A percentile compares a stretch with the other conserved stretches of the same genome.
These are phyloP conservation scores for Saccostrea glomerata DNA, from an alignment of 1,140 invertebrate species.

Conservation along the genomic window DNA sequence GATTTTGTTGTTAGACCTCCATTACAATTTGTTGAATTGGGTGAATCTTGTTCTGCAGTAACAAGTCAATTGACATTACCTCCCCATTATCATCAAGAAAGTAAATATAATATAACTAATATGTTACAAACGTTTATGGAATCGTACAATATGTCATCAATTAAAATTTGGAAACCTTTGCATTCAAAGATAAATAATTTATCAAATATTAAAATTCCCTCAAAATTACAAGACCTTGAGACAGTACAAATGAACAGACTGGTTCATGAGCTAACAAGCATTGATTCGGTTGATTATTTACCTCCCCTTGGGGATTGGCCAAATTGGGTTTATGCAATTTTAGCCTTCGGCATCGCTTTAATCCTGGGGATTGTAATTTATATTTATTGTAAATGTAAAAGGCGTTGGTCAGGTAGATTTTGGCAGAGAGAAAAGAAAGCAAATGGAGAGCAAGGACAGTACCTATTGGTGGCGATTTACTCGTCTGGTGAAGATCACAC, in stretches of 20 bases:
- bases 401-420: too few species aligned
- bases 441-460: too few species aligned
- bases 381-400: too few species aligned
- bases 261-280: too few species aligned
- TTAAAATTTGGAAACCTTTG: background rate
- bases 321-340: too few species aligned
- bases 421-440: too few species aligned
- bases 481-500: too few species aligned
- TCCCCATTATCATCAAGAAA: constrained; percentile 26
- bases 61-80: constrained; percentile 1
- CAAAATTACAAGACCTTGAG: constrained; percentile 4
- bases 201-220: background rate
- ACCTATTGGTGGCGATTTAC: too few species aligned
- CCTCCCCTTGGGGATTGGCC: too few species aligned
- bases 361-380: too few species aligned
- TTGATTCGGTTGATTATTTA: too few species aligned
- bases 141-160: background rate
- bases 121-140: background rate
- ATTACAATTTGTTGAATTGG: background rate
- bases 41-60: background rate
- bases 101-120: constrained; percentile 36
- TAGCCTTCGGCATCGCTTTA: too few species aligned
- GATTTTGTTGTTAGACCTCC: constrained; percentile 8
- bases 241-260: background rate
- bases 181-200: background rate